These are phyloP conservation scores for Cygnus atratus DNA, from an alignment of 2,113 vertebrate genomes.

Conservation along the genomic window DNA sequence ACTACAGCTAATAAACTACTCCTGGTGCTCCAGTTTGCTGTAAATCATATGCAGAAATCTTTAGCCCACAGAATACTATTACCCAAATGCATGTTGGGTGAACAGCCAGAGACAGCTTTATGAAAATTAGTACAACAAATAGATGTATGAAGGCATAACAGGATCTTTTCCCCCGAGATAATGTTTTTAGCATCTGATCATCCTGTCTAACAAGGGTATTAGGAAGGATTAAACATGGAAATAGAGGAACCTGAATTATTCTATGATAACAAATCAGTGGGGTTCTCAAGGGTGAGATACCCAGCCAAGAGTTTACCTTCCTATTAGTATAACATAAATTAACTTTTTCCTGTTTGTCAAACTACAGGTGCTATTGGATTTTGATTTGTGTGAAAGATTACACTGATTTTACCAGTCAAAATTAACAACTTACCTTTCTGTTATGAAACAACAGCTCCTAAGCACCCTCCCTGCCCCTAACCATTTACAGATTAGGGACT, in stretches of 20 bases:
- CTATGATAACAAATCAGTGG: not conserved
- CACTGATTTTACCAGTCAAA: not conserved
- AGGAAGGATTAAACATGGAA: not conserved
- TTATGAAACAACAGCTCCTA: not conserved
- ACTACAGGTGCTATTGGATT: not conserved
- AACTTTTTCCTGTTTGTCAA: not conserved
- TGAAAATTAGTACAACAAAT: not conserved
- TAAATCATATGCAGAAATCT: not conserved
- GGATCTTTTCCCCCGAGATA: not conserved
- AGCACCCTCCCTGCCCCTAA: not conserved
- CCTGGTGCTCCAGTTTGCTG: not conserved
- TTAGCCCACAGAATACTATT: not conserved
- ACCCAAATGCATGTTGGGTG: not conserved
- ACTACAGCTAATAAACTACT: not conserved
- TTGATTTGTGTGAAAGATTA: not conserved
- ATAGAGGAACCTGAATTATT: not conserved
- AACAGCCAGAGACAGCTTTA: not conserved
- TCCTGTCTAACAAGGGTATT: not conserved
- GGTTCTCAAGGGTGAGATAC: not conserved
- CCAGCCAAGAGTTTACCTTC: not conserved
- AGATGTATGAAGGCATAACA: not conserved
- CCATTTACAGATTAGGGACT: not conserved
- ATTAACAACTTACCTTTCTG: not conserved
- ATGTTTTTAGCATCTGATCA: not conserved
- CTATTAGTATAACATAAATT: not conserved